Conservation (phyloP, 2,888 invertebrate species). For the Liodrosophila aerea region DNA sequence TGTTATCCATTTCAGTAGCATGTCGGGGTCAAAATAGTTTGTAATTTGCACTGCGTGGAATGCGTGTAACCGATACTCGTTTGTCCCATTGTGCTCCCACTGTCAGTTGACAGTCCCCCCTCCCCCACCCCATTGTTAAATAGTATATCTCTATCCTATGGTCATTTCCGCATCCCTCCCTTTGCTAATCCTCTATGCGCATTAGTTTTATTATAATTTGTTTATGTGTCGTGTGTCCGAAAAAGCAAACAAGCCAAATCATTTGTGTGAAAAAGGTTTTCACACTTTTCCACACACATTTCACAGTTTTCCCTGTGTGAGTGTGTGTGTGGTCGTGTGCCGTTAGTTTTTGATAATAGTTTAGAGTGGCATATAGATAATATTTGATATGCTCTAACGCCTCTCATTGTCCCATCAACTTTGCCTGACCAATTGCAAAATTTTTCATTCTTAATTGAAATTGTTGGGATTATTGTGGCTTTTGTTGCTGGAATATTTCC, state of each 20-base stretch:
- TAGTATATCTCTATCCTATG: conserved; percentile 17
- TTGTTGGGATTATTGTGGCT: conserved; percentile 10
- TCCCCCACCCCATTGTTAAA: conserved; percentile 32
- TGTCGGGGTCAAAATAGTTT: conserved; percentile 70
- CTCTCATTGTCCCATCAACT: conserved; percentile 41
- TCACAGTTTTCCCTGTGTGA: conserved; percentile 13
- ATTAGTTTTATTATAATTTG: conserved; percentile 74
- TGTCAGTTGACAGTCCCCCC: too few relatives aligned
- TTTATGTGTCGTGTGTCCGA: conserved; percentile 57
- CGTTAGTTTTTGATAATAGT: conserved; percentile 37
- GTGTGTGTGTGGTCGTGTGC: conserved; percentile 44
- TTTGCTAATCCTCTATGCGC: conserved; percentile 35
- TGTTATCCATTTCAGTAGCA: conserved; percentile 71
- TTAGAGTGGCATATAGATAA: conserved; percentile 65
- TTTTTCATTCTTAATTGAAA: conserved; percentile 19
- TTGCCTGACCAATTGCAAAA: conserved; percentile 32
- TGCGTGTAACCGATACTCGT: conserved; percentile 75
- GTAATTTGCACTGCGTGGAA: conserved; percentile 67
- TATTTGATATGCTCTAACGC: conserved; percentile 65
- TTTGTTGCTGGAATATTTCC: conserved; percentile 14
- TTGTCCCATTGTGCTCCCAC: conserved; percentile 68
- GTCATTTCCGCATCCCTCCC: conserved; percentile 42
- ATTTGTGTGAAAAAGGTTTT: conserved; percentile 73
- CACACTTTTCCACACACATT: conserved; percentile 55
- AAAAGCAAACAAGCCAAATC: conserved; percentile 53